These are phyloP conservation scores for Luscinia megarhynchos DNA, from an alignment of 2,797 vertebrate species.

Conservation along the genomic window DNA sequence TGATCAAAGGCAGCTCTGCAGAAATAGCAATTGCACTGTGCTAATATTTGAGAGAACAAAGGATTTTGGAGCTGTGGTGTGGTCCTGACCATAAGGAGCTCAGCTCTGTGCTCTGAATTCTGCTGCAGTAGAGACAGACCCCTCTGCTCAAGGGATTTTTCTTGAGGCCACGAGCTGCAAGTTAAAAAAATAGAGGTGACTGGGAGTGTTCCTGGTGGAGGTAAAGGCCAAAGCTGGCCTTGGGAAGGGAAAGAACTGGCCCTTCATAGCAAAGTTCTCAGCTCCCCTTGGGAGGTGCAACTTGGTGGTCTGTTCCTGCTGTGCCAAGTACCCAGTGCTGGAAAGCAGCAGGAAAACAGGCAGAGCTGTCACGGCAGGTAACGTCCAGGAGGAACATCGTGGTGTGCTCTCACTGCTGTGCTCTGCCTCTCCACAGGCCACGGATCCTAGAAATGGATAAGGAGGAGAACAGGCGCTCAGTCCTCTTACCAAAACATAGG, in stretches of 20 bases:
- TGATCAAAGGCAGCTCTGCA: not conserved
- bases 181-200: not conserved
- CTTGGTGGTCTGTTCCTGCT: not conserved
- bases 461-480: constrained; percentile 93
- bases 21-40: not conserved
- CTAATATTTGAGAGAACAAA: not conserved
- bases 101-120: not conserved
- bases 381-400: rapidly evolving
- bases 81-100: not conserved
- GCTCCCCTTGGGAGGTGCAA: not conserved
- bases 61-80: not conserved
- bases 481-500: constrained; percentile 84
- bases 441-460: constrained; percentile 98
- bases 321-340: not conserved
- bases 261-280: not conserved
- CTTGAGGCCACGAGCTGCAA: not conserved
- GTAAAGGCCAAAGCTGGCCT: not conserved
- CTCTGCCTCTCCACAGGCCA: constrained; percentile 79
- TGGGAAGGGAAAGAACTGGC: not conserved
- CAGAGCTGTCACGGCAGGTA: rapidly evolving
- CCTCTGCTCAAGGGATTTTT: not conserved
- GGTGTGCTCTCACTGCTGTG: not conserved
- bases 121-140: not conserved
- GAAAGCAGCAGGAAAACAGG: not conserved
- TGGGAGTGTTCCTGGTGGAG: not conserved